Evolutionary conservation across 2,888 invertebrate species (phyloP).

Genomic region (Drosophila hamatofila): DNA sequence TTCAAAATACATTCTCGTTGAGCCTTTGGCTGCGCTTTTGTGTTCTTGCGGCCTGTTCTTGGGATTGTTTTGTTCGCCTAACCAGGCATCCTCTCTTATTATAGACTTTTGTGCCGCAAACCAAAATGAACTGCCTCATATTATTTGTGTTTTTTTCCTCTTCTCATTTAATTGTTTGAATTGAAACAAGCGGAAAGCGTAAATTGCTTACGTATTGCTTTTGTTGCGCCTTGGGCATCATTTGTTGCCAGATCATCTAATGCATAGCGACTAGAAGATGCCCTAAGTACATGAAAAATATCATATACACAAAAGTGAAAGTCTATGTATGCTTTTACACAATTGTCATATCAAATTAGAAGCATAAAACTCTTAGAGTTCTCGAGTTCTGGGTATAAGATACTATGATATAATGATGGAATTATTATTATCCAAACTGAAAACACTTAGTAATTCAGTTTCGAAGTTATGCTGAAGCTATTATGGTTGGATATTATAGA

Average conservation of each 20-base stretch:
- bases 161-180: constrained; percentile 67
- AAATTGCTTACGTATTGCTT: constrained; percentile 73
- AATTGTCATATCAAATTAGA: not conserved
- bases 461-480: no score
- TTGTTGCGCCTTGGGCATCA: constrained; percentile 20
- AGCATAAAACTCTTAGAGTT: not conserved
- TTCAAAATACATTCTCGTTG: constrained; percentile 56
- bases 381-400: not conserved
- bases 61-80: constrained; percentile 15
- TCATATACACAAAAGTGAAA: not conserved
- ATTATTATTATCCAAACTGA: no score
- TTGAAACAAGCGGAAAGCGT: constrained; percentile 75
- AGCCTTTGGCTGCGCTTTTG: constrained; percentile 61
- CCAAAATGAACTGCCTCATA: constrained; percentile 69
- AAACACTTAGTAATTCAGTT: no score
- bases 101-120: constrained; percentile 48
- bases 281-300: not conserved
- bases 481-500: no score
- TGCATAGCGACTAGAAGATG: not conserved
- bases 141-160: constrained; percentile 32
- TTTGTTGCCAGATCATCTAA: constrained; percentile 10
- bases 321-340: not conserved
- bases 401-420: not conserved
- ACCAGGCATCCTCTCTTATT: constrained; percentile 1
- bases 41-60: constrained; percentile 54